Evolutionary conservation across 1,140 invertebrate genomes (phyloP).

Genomic region (Neodiprion fabricii): DNA sequence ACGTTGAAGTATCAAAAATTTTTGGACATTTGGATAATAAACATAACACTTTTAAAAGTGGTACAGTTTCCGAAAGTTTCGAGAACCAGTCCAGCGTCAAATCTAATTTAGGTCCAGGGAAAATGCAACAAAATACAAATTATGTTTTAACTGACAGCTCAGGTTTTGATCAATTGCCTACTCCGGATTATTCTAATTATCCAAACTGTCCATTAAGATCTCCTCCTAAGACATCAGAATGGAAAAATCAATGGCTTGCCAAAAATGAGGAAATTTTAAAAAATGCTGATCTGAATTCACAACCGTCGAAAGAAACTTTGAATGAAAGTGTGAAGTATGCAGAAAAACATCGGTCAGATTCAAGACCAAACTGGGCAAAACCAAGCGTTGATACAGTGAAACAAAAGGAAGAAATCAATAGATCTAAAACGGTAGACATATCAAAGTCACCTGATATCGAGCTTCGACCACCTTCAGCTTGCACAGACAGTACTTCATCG

Average conservation of each 20-base stretch:
- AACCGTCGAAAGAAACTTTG: conserved; percentile 33
- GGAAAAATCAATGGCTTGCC: conserved; percentile 55
- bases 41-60: conserved; percentile 26
- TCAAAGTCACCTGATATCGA: conserved; percentile 48
- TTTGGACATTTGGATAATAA: conserved; percentile 26
- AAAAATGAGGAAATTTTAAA: conserved; percentile 55
- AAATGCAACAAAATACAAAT: neutral
- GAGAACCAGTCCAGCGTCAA: neutral
- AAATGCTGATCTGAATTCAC: conserved; percentile 41
- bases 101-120: neutral
- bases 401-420: conserved; percentile 39
- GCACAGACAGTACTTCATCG: conserved; percentile 54
- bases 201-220: conserved; percentile 43
- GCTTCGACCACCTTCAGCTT: conserved; percentile 48
- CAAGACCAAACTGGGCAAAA: conserved; percentile 54
- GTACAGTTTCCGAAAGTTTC: neutral
- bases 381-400: conserved; percentile 42
- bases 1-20: conserved; percentile 24
- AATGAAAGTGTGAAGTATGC: conserved; percentile 35
- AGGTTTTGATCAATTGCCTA: conserved; percentile 38
- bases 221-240: conserved; percentile 55
- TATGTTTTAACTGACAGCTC: neutral
- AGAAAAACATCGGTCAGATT: conserved; percentile 36
- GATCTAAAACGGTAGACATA: conserved; percentile 35
- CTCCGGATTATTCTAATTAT: conserved; percentile 46